A percentile compares a stretch with the other conserved stretches of the same genome.
Evolutionary conservation across 1,140 invertebrate genomes (phyloP).

Genomic region (Macrostomum lignano): DNA sequence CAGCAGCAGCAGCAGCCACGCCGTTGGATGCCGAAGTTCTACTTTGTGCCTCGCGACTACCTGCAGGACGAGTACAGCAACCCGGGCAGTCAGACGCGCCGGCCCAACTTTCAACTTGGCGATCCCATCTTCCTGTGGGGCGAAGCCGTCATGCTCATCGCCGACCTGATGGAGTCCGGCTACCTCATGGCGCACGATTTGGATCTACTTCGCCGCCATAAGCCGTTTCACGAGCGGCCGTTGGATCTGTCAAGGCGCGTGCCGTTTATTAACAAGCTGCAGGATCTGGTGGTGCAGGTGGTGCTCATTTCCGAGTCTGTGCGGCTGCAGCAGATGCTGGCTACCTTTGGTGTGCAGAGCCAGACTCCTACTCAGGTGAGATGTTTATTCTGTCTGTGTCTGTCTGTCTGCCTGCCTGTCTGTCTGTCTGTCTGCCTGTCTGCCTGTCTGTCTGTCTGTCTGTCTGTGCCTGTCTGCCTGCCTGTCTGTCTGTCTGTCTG

Average conservation of each 20-base stretch:
- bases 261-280: constrained; percentile 11
- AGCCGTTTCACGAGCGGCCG: background rate
- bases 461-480: background rate
- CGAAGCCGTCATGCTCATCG: constrained; percentile 70
- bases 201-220: constrained; percentile 7
- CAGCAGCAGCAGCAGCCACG: no score
- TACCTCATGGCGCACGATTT: constrained; percentile 7
- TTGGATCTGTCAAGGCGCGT: no score
- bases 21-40: constrained; percentile 42
- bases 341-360: constrained; percentile 90
- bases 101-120: constrained; percentile 32
- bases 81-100: constrained; percentile 38
- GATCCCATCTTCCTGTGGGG: constrained; percentile 45
- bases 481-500: background rate
- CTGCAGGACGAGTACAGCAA: constrained; percentile 43
- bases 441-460: background rate
- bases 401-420: background rate
- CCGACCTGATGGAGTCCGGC: constrained; percentile 39
- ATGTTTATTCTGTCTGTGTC: background rate
- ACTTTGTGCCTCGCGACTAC: constrained; percentile 51
- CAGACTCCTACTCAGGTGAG: constrained; percentile 62
- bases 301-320: constrained; percentile 88
- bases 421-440: background rate
- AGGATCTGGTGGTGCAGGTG: constrained; percentile 80
- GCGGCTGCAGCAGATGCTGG: constrained; percentile 82